Conservation (phyloP, 1,140 invertebrate genomes). For the Anoplophora glabripennis region DNA sequence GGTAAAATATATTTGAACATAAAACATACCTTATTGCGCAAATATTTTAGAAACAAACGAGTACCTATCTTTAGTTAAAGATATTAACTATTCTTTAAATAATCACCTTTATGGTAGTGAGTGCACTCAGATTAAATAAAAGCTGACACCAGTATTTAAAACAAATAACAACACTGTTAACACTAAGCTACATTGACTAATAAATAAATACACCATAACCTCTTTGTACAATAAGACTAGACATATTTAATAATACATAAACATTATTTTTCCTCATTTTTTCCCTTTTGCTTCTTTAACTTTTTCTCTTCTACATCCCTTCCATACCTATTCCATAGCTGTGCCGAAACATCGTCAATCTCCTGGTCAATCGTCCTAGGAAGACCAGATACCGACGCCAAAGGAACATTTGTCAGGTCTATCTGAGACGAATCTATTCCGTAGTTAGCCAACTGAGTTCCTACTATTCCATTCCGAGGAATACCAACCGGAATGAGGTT, state of each 20-base stretch:
- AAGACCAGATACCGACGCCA: conserved; percentile 17
- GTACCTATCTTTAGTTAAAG: no score
- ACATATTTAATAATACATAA: background rate
- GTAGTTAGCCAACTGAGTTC: conserved; percentile 16
- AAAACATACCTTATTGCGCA: no score
- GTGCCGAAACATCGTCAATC: background rate
- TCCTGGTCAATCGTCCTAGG: background rate
- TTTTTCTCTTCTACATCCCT: conserved; percentile 7
- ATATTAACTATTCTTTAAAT: no score
- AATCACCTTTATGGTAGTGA: no score
- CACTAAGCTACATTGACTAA: background rate
- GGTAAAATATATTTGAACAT: no score
- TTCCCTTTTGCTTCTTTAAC: background rate
- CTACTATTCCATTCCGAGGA: background rate
- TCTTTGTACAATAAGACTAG: conserved; percentile 8
- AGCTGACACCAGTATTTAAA: no score
- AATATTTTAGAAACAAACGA: no score
- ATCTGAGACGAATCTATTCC: no score
- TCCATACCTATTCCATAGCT: conserved; percentile 20
- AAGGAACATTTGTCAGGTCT: conserved; percentile 21
- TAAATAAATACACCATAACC: conserved; percentile 8
- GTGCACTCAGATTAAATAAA: no score
- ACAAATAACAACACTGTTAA: background rate
- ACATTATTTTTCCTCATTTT: background rate
- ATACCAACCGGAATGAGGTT: conserved; percentile 1